A percentile compares a stretch with the other conserved stretches of the same genome.
These are phyloP conservation scores for Fistularia tabacaria DNA, from an alignment of 2,797 vertebrate genomes.

Conservation along the genomic window DNA sequence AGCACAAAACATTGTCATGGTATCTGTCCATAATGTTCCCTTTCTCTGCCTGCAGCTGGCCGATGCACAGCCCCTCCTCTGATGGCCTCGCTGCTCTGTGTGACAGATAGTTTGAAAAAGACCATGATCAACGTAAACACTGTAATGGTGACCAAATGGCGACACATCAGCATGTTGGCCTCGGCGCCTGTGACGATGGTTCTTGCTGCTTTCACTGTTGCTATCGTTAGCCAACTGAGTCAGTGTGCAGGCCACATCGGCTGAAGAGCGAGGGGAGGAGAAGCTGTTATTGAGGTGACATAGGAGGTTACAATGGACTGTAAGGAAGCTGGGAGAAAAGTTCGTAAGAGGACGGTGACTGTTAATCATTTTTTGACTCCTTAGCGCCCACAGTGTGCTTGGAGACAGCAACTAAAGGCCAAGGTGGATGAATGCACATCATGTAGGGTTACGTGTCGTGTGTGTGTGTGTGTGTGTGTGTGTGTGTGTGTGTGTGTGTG, in stretches of 20 bases:
- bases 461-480: slow-evolving; percentile 10
- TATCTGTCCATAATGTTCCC: slow-evolving; percentile 32
- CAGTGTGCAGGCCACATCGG: slow-evolving; percentile 18
- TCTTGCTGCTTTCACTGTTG: slow-evolving; percentile 18
- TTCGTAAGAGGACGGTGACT: too few species aligned
- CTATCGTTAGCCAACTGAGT: slow-evolving; percentile 33
- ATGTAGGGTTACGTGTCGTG: slow-evolving; percentile 3
- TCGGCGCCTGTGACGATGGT: slow-evolving; percentile 24
- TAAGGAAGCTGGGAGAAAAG: slow-evolving; percentile 1
- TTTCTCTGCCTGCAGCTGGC: slow-evolving; percentile 34
- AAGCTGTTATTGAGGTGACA: slow-evolving; percentile 38
- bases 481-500: slow-evolving; percentile 16
- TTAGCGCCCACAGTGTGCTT: too few species aligned
- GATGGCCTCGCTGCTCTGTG: slow-evolving; percentile 15
- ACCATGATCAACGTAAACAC: slow-evolving; percentile 19
- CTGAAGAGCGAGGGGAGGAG: slow-evolving; percentile 23
- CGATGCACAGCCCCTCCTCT: slow-evolving; percentile 8
- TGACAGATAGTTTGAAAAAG: slow-evolving; percentile 24
- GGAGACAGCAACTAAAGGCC: too few species aligned
- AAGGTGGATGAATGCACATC: too few species aligned
- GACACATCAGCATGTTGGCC: slow-evolving; percentile 12
- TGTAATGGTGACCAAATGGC: slow-evolving; percentile 51
- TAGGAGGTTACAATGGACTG: slow-evolving; percentile 5
- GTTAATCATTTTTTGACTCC: too few species aligned
- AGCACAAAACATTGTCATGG: slow-evolving; percentile 13